These are phyloP conservation scores for Rhopalosiphum nymphaeae DNA, from an alignment of 2,888 invertebrate genomes.

Conservation along the genomic window DNA sequence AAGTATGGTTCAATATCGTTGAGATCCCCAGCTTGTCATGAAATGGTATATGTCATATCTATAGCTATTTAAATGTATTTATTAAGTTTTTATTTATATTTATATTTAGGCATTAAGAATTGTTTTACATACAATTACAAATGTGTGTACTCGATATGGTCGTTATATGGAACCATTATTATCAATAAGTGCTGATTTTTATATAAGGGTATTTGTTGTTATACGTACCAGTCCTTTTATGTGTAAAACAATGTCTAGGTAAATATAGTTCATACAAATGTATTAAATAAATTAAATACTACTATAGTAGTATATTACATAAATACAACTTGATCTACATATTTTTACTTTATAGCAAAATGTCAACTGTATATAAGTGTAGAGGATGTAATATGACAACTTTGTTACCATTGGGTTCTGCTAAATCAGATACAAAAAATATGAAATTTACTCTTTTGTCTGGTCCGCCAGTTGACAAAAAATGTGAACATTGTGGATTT, in stretches of 20 bases:
- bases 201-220: constrained; percentile 92
- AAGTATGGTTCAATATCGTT: constrained; percentile 95
- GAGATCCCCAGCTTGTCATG: constrained; percentile 90
- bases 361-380: constrained; percentile 91
- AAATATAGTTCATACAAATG: constrained; percentile 66
- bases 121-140: constrained; percentile 88
- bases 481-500: constrained; percentile 83
- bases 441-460: constrained; percentile 78
- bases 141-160: constrained; percentile 92
- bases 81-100: background rate
- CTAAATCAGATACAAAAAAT: constrained; percentile 74
- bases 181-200: constrained; percentile 95
- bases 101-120: constrained; percentile 87
- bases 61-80: background rate
- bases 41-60: constrained; percentile 78
- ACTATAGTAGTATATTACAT: background rate
- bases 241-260: constrained; percentile 90
- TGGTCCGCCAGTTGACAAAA: constrained; percentile 77
- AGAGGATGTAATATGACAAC: constrained; percentile 87
- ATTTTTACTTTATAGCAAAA: constrained; percentile 75
- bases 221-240: constrained; percentile 83
- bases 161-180: constrained; percentile 92
- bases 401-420: constrained; percentile 80
- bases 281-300: background rate
- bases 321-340: background rate